Conservation (phyloP, 2,888 invertebrate genomes). For the Rotaria socialis region DNA sequence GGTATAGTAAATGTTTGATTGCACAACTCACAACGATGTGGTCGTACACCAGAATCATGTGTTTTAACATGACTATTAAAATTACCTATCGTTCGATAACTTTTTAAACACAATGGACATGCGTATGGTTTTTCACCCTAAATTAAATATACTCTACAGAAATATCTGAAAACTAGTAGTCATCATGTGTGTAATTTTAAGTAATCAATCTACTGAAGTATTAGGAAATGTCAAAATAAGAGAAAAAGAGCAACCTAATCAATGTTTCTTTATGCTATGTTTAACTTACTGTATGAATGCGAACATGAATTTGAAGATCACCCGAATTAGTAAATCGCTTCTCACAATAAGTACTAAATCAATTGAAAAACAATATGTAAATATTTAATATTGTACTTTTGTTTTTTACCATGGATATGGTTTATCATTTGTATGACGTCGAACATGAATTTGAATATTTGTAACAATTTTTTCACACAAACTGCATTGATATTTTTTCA, state of each 20-base stretch:
- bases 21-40: conserved; percentile 37
- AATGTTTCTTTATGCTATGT: not conserved
- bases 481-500: conserved; percentile 30
- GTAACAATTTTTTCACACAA: conserved; percentile 32
- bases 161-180: no score
- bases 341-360: conserved; percentile 21
- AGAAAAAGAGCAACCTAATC: not conserved
- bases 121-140: conserved; percentile 38
- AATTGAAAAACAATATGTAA: not conserved
- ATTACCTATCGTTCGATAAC: conserved; percentile 34
- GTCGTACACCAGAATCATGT: conserved; percentile 8
- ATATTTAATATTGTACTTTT: no score
- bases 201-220: not conserved
- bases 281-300: conserved; percentile 34
- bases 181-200: no score
- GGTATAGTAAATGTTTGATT: conserved; percentile 27
- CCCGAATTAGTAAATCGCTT: conserved; percentile 36
- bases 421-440: conserved; percentile 37
- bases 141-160: not conserved
- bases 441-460: conserved; percentile 38
- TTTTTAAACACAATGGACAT: conserved; percentile 35
- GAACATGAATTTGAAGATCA: conserved; percentile 31
- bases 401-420: conserved; percentile 28
- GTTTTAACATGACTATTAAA: conserved; percentile 38
- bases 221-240: not conserved